Conservation (phyloP, 2,888 invertebrate species). For the Dynastes tityus region DNA sequence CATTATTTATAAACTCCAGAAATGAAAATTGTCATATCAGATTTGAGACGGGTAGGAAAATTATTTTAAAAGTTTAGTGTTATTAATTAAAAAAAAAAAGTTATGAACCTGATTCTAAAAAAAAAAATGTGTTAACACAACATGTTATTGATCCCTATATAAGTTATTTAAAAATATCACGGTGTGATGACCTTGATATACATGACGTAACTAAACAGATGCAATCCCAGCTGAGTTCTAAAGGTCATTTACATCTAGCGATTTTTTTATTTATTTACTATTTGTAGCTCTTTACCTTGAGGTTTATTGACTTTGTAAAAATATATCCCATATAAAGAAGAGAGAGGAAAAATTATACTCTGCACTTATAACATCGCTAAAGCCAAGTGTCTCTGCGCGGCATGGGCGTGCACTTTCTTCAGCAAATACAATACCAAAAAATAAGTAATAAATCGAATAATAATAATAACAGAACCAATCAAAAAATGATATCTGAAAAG, state of each 20-base stretch:
- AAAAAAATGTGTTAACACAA: neutral
- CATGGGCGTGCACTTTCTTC: too few relatives aligned
- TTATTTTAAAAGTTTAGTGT: too few relatives aligned
- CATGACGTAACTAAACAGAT: conserved; percentile 42
- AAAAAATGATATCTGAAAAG: too few relatives aligned
- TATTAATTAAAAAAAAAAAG: too few relatives aligned
- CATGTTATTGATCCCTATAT: conserved; percentile 1
- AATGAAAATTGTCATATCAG: too few relatives aligned
- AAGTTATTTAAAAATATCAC: conserved; percentile 8
- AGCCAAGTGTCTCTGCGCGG: too few relatives aligned
- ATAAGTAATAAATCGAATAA: too few relatives aligned
- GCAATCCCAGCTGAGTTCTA: conserved; percentile 35
- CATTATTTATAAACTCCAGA: too few relatives aligned
- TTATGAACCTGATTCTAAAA: neutral
- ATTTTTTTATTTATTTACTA: conserved; percentile 37
- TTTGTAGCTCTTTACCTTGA: neutral
- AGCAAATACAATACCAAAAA: too few relatives aligned
- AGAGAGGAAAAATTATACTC: neutral
- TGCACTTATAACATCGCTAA: too few relatives aligned
- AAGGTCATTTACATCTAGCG: conserved; percentile 38
- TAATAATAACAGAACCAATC: too few relatives aligned
- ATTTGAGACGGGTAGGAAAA: too few relatives aligned
- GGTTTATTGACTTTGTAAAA: conserved; percentile 25
- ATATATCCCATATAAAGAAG: neutral
- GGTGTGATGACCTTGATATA: conserved; percentile 26